phyloP scores from a whole-genome alignment of 2,113 vertebrate genomes.

The Paralichthys olivaceus region DNA sequence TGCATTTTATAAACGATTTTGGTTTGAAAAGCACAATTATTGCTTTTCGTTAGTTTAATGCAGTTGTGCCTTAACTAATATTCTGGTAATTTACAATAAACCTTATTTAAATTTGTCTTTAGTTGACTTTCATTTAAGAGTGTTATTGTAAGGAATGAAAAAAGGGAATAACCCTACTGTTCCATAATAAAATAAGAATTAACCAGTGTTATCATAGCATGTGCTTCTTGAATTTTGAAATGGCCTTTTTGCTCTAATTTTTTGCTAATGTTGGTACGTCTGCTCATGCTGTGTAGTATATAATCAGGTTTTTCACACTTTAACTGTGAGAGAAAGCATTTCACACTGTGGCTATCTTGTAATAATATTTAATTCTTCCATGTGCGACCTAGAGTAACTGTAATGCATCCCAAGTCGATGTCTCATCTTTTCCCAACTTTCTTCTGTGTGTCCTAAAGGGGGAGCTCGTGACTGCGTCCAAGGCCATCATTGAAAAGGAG shows the following conservation, averaged over 20 bases:
- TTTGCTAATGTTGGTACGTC: background rate
- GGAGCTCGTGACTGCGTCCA: conserved; percentile 96
- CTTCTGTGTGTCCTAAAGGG: conserved; percentile 82
- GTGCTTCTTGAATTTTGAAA: background rate
- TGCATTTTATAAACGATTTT: background rate
- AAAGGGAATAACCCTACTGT: background rate
- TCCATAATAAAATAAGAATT: background rate
- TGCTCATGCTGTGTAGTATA: background rate
- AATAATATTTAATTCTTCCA: background rate
- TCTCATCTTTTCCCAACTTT: background rate
- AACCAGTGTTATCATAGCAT: background rate
- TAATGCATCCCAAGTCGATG: background rate
- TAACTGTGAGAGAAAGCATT: background rate
- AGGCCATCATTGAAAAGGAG: conserved; percentile 98
- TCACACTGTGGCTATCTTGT: background rate
- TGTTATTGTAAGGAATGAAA: background rate
- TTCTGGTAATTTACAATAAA: background rate
- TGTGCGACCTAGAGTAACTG: background rate
- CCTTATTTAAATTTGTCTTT: background rate
- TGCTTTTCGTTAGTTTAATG: background rate
- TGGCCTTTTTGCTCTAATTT: background rate
- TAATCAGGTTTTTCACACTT: background rate
- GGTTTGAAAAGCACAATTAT: background rate
- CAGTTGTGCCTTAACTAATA: background rate
- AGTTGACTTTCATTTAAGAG: background rate